These are phyloP conservation scores for Malachius bipustulatus DNA, from an alignment of 2,888 invertebrate genomes.

Conservation along the genomic window DNA sequence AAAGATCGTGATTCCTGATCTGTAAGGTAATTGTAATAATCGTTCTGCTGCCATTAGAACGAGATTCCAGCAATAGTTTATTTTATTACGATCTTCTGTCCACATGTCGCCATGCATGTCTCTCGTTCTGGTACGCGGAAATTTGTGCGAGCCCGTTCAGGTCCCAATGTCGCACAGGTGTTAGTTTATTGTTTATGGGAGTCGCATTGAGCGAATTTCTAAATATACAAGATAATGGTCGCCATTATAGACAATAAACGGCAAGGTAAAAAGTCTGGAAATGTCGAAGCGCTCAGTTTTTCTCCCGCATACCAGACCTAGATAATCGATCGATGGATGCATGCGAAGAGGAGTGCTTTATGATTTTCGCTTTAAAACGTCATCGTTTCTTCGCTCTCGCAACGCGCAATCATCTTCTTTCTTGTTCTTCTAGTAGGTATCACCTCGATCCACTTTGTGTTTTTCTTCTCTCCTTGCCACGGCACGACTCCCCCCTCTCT, in stretches of 20 bases:
- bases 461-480: conserved; percentile 18
- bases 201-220: conserved; percentile 31
- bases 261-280: conserved; percentile 28
- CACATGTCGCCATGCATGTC: no score
- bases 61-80: no score
- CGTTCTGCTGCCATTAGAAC: no score
- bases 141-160: no score
- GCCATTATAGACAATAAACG: conserved; percentile 31
- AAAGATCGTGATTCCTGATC: no score
- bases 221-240: conserved; percentile 28
- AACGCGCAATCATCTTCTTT: conserved; percentile 25
- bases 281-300: conserved; percentile 25
- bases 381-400: conserved; percentile 23
- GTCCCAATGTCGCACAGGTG: conserved; percentile 31
- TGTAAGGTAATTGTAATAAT: no score
- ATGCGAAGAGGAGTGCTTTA: no score
- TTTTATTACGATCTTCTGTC: no score
- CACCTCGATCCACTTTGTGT: conserved; percentile 26
- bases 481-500: conserved; percentile 21
- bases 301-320: conserved; percentile 28
- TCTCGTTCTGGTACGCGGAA: no score
- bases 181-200: conserved; percentile 28
- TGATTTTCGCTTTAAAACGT: no score
- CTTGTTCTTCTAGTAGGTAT: no score
- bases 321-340: conserved; percentile 25